These are phyloP conservation scores for Grammomys dolichurus DNA, from an alignment of 2,113 vertebrate species.

Conservation along the genomic window DNA sequence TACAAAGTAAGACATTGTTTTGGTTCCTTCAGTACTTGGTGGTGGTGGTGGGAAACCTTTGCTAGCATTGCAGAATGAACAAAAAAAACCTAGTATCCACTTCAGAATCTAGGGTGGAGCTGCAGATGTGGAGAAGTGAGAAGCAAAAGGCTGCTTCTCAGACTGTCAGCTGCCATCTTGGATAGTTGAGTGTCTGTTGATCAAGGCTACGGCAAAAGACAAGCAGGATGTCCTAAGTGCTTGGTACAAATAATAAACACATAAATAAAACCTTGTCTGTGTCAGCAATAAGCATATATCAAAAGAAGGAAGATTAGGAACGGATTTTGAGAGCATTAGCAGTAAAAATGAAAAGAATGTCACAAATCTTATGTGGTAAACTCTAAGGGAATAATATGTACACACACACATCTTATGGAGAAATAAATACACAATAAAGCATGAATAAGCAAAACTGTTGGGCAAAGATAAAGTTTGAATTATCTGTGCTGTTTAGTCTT, in stretches of 20 bases:
- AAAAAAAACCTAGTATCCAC: neutral
- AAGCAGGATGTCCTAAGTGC: slow-evolving; percentile 30
- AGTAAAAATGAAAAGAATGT: slow-evolving; percentile 51
- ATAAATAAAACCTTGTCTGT: slow-evolving; percentile 31
- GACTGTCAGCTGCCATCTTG: slow-evolving; percentile 4
- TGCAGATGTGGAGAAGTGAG: neutral
- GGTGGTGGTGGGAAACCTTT: neutral
- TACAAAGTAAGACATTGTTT: neutral
- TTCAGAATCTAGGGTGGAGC: slow-evolving; percentile 33
- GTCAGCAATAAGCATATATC: slow-evolving; percentile 7
- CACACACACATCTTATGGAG: neutral
- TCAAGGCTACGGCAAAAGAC: neutral
- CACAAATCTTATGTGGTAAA: slow-evolving; percentile 20
- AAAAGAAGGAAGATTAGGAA: slow-evolving; percentile 35
- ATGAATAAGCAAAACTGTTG: slow-evolving; percentile 36
- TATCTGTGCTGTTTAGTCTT: slow-evolving; percentile 14
- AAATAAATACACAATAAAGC: slow-evolving; percentile 1
- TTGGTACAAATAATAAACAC: slow-evolving; percentile 13
- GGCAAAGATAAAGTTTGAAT: neutral
- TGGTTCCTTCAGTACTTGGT: neutral
- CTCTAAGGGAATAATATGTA: slow-evolving; percentile 9
- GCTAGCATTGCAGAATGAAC: neutral
- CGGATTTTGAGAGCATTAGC: neutral
- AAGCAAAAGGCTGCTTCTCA: neutral
- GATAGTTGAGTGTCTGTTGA: neutral